phyloP scores from a whole-genome alignment of 64 coral and sea anemone species.

The Actinia equina region DNA sequence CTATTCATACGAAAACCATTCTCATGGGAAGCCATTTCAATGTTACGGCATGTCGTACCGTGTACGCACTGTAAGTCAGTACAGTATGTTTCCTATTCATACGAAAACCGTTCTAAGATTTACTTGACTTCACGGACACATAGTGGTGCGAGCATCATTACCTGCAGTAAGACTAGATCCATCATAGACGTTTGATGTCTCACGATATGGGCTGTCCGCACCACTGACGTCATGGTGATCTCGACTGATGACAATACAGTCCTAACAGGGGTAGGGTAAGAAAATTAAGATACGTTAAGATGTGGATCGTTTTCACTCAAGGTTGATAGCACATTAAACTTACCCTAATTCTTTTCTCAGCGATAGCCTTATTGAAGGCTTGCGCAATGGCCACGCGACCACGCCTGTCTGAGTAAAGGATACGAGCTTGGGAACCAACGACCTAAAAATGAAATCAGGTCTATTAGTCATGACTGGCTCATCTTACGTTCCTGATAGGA shows the following conservation, averaged over 20 bases:
- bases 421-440: conserved; percentile 95
- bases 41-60: no score
- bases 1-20: no score
- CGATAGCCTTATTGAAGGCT: conserved; percentile 93
- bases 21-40: no score
- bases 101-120: no score
- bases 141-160: background rate
- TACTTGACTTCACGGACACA: no score
- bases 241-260: conserved; percentile 78
- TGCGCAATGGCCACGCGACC: conserved; percentile 73
- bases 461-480: no score
- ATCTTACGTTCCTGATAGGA: no score
- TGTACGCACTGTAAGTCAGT: no score
- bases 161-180: conserved; percentile 94
- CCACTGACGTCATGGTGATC: conserved; percentile 99
- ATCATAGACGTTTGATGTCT: conserved; percentile 95
- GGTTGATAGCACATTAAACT: background rate
- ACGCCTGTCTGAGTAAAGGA: conserved; percentile 79
- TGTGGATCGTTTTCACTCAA: no score
- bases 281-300: background rate
- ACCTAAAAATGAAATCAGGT: conserved; percentile 44
- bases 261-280: conserved; percentile 25
- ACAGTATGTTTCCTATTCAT: no score
- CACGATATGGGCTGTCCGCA: conserved; percentile 92
- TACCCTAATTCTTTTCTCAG: conserved; percentile 60